These are phyloP conservation scores for Allacma fusca DNA, from an alignment of 2,888 invertebrate species.

Conservation along the genomic window DNA sequence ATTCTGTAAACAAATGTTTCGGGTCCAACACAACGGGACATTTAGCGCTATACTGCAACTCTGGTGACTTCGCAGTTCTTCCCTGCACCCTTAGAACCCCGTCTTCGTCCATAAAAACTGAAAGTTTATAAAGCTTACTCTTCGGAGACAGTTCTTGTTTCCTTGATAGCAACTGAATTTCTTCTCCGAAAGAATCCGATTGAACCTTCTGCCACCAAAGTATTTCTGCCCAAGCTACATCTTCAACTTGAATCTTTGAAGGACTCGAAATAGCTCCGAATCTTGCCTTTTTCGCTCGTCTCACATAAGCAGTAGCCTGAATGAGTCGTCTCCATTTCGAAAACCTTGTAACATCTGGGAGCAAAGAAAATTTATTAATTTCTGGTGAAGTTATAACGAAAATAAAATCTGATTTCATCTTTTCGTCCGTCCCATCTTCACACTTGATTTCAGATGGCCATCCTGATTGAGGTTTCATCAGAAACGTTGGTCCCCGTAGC, in stretches of 20 bases:
- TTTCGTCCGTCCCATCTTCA: not conserved
- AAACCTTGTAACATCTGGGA: slow-evolving; percentile 24
- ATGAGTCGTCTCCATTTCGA: slow-evolving; percentile 31
- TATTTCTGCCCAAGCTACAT: not conserved
- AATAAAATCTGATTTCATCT: slow-evolving; percentile 20
- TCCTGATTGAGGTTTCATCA: slow-evolving; percentile 15
- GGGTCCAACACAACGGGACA: slow-evolving; percentile 40
- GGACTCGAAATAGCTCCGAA: not conserved
- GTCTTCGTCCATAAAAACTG: slow-evolving; percentile 27
- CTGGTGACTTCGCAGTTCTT: not conserved
- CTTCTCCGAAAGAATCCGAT: no score
- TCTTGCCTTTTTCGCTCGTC: not conserved
- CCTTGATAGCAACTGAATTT: not conserved
- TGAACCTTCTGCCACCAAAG: slow-evolving; percentile 1
- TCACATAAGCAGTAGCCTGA: slow-evolving; percentile 29
- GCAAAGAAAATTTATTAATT: not conserved
- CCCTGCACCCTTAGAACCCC: slow-evolving; percentile 38
- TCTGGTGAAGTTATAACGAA: no score
- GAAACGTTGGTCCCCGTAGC: slow-evolving; percentile 52
- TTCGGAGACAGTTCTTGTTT: slow-evolving; percentile 1
- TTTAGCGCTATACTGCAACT: not conserved
- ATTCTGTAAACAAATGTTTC: slow-evolving; percentile 17
- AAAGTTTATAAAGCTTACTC: slow-evolving; percentile 15
- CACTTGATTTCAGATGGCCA: slow-evolving; percentile 36
- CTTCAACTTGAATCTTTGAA: not conserved